Evolutionary conservation across 2,113 vertebrate genomes (phyloP).

Genomic region (Melanotaenia duboulayi): DNA sequence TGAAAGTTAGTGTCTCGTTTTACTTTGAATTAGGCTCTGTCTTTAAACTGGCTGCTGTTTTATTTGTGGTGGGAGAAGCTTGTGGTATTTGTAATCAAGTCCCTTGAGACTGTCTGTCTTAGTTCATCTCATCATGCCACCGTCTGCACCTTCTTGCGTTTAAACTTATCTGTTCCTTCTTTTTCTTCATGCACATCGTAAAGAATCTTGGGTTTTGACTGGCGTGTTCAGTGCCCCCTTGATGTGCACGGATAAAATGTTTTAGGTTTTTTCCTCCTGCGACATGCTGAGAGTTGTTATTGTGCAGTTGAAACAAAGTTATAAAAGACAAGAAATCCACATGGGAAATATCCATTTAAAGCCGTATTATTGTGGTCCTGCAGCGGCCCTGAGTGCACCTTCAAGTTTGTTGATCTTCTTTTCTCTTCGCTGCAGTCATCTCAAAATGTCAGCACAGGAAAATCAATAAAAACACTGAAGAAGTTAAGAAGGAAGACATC

Average conservation of each 20-base stretch:
- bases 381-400: constrained; percentile 54
- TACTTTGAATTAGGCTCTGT: constrained; percentile 69
- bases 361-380: constrained; percentile 37
- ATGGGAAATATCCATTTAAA: constrained; percentile 74
- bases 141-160: constrained; percentile 54
- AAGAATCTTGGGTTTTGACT: constrained; percentile 38
- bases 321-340: constrained; percentile 57
- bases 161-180: constrained; percentile 29
- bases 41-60: constrained; percentile 70
- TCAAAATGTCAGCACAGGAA: constrained; percentile 64
- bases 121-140: constrained; percentile 63
- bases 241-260: not conserved
- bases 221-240: constrained; percentile 10
- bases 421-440: constrained; percentile 54
- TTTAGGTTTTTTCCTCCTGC: not conserved
- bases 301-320: constrained; percentile 47
- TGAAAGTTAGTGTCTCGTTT: constrained; percentile 63
- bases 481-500: constrained; percentile 45
- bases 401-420: constrained; percentile 63
- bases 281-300: constrained; percentile 49
- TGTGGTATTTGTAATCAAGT: constrained; percentile 64
- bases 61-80: constrained; percentile 71
- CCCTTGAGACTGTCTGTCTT: constrained; percentile 64
- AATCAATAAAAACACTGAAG: constrained; percentile 53
- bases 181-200: constrained; percentile 39